phyloP scores from a whole-genome alignment of 1,140 invertebrate species.

The Aphaenogaster floridana region DNA sequence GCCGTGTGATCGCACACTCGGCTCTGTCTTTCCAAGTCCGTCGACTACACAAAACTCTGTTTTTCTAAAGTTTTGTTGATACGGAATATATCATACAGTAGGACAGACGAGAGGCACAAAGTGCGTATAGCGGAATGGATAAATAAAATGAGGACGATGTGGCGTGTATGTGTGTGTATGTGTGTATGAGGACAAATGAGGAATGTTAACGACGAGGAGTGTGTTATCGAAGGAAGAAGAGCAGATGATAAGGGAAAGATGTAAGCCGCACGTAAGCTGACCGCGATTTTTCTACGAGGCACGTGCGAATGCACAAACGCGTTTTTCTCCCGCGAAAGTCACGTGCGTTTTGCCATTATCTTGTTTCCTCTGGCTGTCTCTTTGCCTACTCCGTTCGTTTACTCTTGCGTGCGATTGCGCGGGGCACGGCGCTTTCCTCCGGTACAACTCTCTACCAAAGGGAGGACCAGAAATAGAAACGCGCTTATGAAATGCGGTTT shows the following conservation, averaged over 20 bases:
- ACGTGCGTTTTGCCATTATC: slow-evolving; percentile 26
- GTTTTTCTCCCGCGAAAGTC: not conserved
- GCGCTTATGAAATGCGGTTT: too few species aligned
- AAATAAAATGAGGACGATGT: slow-evolving; percentile 6
- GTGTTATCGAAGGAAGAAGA: not conserved
- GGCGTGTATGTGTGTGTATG: not conserved
- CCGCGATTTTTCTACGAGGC: not conserved
- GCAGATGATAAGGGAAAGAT: not conserved
- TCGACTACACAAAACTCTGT: not conserved
- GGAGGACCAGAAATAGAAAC: too few species aligned
- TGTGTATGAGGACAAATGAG: slow-evolving; percentile 1
- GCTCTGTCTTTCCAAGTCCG: not conserved
- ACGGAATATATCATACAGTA: not conserved
- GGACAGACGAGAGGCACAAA: not conserved
- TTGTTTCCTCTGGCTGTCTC: slow-evolving; percentile 7
- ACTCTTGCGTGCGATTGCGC: not conserved
- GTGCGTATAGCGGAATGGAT: not conserved
- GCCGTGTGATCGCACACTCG: not conserved
- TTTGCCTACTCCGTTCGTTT: slow-evolving; percentile 15
- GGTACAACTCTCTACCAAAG: slow-evolving; percentile 8
- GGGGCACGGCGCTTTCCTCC: not conserved
- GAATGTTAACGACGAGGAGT: not conserved
- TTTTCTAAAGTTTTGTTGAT: slow-evolving; percentile 11
- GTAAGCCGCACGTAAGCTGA: not conserved
- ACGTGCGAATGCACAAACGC: not conserved